Evolutionary conservation across 1,140 invertebrate species (phyloP).

Genomic region (Choristoneura fumiferana): DNA sequence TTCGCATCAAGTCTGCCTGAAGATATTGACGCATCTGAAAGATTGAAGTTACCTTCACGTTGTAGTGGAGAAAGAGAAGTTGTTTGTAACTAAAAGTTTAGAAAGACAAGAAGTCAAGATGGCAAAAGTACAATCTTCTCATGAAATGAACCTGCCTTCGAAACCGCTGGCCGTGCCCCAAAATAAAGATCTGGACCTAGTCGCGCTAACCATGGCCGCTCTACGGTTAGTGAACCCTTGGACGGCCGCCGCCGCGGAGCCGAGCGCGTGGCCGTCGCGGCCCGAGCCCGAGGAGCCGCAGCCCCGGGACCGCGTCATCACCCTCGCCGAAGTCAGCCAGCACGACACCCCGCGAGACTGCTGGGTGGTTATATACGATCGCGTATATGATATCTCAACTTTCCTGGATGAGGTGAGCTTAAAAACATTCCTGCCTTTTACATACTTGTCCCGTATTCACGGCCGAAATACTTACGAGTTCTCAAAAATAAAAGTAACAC

Average conservation of each 20-base stretch:
- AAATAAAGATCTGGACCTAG: constrained; percentile 51
- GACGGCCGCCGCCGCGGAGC: constrained; percentile 42
- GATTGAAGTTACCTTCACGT: background rate
- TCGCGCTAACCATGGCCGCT: constrained; percentile 73
- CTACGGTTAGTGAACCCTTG: constrained; percentile 66
- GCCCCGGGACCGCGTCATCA: constrained; percentile 73
- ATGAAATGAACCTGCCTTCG: constrained; percentile 49
- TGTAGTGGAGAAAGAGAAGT: constrained; percentile 1
- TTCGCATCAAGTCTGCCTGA: constrained; percentile 25
- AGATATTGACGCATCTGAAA: constrained; percentile 23
- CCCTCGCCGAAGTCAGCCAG: constrained; percentile 81
- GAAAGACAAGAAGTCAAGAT: constrained; percentile 40
- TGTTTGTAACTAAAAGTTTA: constrained; percentile 21
- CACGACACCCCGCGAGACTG: constrained; percentile 83
- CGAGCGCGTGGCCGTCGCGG: constrained; percentile 39
- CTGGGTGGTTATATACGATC: constrained; percentile 87
- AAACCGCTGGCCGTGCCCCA: constrained; percentile 47
- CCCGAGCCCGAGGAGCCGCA: constrained; percentile 50
- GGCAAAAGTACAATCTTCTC: constrained; percentile 60
- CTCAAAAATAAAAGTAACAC: no score
- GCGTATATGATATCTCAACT: constrained; percentile 86
- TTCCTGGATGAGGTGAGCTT: constrained; percentile 82
- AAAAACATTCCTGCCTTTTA: background rate
- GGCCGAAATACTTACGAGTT: no score
- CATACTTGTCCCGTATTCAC: background rate